Evolutionary conservation across 2,888 invertebrate genomes (phyloP), one percentile per base, ranked within the genome.

Genomic region (Lasiommata megera): DNA sequence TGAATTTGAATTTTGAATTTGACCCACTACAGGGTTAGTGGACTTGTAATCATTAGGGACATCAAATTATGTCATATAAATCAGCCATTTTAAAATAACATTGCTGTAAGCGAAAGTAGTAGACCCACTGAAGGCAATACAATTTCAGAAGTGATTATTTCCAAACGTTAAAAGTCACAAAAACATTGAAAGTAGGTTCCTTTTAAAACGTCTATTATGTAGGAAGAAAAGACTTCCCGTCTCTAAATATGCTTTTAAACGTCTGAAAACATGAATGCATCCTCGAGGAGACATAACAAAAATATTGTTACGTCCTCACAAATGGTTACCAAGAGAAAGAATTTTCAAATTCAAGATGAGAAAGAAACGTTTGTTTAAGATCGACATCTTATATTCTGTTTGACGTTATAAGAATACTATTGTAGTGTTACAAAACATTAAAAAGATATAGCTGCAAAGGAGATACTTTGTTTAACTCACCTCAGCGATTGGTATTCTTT

Each of bases 311-410:
- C 28, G 23, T 37, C 36, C 50, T 51, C 51, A 6, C 38, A 38
- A 51, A 51, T 29, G 18, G 51, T n/a, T 73, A 66, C 68, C 68
- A 61, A 63, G 66, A 67, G 50, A 51, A 50, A 14, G 69, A 67
- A 63, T 66, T 65, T 64, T 66, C 57, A 64, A 69, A 68, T 68
- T 67, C 56, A 36, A 54, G 58, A 60, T 60, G 60, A 56, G 56
- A 60, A 56, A 60, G 56, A 40, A 56, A 50, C 48, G 53, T 58
- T 50, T 37, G 37, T 43, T 47, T 11, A 29, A 54, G 47, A 56
- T 54, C 53, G 56, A 38, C 50, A 56, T 60, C 53, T 60, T 48
- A 47, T 60, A 56, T 60, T 60, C 40, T 43, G 36, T 56, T 50
- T 53, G 38, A 40, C 17, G 16, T 29, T 46, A 31, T 16, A 23